Conservation (phyloP, 2,888 invertebrate genomes). For the Brachylomia viminalis region DNA sequence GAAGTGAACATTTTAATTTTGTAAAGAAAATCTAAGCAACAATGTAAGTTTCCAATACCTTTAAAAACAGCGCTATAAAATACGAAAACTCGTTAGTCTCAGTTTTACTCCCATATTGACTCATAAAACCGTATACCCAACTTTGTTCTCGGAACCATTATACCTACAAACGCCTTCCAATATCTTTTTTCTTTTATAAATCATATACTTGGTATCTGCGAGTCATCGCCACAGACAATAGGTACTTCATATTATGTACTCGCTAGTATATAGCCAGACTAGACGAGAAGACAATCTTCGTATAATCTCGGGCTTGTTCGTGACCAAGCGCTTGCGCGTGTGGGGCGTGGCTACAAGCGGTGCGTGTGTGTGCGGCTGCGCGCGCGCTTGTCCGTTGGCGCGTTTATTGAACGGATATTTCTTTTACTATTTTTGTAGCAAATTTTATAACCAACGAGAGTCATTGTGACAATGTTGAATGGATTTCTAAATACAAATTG, state of each 20-base stretch:
- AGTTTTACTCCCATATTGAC: conserved; percentile 61
- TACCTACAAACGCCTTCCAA: conserved; percentile 66
- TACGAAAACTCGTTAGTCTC: conserved; percentile 50
- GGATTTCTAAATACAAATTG: conserved; percentile 36
- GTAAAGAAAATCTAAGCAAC: conserved; percentile 36
- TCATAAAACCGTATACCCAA: conserved; percentile 60
- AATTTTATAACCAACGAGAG: conserved; percentile 50
- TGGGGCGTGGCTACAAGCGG: conserved; percentile 72
- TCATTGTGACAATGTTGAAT: conserved; percentile 41
- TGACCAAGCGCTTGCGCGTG: conserved; percentile 84
- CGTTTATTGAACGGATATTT: conserved; percentile 45
- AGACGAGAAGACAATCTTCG: conserved; percentile 84
- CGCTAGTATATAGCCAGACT: conserved; percentile 72
- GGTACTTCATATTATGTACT: conserved; percentile 70
- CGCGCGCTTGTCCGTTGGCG: conserved; percentile 75
- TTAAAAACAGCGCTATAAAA: conserved; percentile 56
- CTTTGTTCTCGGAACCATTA: conserved; percentile 64
- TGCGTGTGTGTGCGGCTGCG: conserved; percentile 74
- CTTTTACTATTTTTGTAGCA: conserved; percentile 55
- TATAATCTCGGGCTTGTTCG: conserved; percentile 84
- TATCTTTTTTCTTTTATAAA: conserved; percentile 68
- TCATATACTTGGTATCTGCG: conserved; percentile 67
- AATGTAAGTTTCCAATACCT: conserved; percentile 49
- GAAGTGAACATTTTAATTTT: conserved; percentile 3
- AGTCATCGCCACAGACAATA: conserved; percentile 72